A percentile compares a stretch with the other conserved stretches of the same genome.
Evolutionary conservation across 1,140 invertebrate genomes (phyloP).

Genomic region (Magallana gigas): DNA sequence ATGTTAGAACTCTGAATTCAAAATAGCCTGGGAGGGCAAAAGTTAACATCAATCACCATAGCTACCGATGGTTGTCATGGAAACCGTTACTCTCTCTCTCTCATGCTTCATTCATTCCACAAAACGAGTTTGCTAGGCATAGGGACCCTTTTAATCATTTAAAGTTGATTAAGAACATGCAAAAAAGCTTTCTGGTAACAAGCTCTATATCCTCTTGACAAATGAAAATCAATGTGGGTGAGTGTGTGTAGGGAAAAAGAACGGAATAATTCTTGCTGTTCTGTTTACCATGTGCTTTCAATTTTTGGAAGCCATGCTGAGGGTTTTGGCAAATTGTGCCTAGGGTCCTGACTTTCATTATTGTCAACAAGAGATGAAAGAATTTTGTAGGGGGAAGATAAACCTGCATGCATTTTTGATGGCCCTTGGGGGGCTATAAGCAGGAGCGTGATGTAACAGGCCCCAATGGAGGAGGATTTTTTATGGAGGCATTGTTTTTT

Average conservation of each 20-base stretch:
- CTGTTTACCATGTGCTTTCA: constrained; percentile 9
- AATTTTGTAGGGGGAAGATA: background rate
- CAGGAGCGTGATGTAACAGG: background rate
- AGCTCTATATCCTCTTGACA: background rate
- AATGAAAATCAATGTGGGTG: background rate
- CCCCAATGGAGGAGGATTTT: background rate
- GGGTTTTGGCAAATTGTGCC: background rate
- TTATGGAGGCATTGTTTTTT: constrained; percentile 18
- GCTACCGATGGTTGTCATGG: constrained; percentile 20
- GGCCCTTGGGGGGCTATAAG: background rate
- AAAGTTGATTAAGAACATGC: constrained; percentile 14
- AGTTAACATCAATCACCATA: constrained; percentile 9
- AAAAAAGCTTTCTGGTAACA: background rate
- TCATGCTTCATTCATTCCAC: constrained; percentile 4
- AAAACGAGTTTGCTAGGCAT: background rate
- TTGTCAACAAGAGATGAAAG: constrained; percentile 26
- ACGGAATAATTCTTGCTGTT: background rate
- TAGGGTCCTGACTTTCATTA: background rate
- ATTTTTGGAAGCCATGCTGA: constrained; percentile 3
- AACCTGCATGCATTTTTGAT: constrained; percentile 17
- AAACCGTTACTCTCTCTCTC: background rate
- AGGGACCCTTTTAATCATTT: constrained; percentile 14
- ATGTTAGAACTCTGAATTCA: background rate
- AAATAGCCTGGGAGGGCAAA: background rate
- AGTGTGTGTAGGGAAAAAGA: background rate